Conservation (phyloP, 2,113 vertebrate species). For the Rhinopithecus roxellana region DNA sequence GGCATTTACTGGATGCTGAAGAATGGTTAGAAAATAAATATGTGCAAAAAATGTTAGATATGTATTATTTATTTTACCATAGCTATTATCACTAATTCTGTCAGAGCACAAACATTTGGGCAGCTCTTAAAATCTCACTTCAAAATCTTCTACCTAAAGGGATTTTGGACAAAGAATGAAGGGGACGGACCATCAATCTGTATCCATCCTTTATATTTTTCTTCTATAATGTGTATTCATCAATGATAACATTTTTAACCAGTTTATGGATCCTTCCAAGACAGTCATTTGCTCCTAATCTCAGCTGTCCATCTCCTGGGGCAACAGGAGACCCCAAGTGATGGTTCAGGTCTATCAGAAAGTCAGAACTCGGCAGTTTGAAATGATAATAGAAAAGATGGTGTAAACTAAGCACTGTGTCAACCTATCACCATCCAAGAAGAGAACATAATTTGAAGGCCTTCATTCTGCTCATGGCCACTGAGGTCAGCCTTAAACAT, state of each 20-base stretch:
- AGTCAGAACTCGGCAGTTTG: not conserved
- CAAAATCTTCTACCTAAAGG: not conserved
- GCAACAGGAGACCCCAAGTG: rapidly evolving
- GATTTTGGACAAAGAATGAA: not conserved
- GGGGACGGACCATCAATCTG: not conserved
- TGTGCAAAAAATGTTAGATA: not conserved
- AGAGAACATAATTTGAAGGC: not conserved
- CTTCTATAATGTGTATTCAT: not conserved
- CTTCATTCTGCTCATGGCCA: constrained; percentile 25
- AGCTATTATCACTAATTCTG: not conserved
- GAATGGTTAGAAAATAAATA: not conserved
- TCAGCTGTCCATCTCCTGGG: not conserved
- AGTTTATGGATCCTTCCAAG: constrained; percentile 32
- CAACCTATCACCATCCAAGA: not conserved
- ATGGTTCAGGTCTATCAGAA: not conserved
- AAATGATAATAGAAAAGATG: not conserved
- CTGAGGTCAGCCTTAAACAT: constrained; percentile 48
- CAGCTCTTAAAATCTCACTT: not conserved
- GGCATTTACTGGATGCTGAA: not conserved
- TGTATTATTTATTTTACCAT: not conserved
- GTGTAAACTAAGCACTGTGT: not conserved
- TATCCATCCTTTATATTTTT: not conserved
- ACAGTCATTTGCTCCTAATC: constrained; percentile 34
- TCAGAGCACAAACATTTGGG: not conserved
- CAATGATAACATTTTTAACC: constrained; percentile 53